phyloP scores from a whole-genome alignment of 2,113 vertebrate genomes.

The Microcebus murinus region DNA sequence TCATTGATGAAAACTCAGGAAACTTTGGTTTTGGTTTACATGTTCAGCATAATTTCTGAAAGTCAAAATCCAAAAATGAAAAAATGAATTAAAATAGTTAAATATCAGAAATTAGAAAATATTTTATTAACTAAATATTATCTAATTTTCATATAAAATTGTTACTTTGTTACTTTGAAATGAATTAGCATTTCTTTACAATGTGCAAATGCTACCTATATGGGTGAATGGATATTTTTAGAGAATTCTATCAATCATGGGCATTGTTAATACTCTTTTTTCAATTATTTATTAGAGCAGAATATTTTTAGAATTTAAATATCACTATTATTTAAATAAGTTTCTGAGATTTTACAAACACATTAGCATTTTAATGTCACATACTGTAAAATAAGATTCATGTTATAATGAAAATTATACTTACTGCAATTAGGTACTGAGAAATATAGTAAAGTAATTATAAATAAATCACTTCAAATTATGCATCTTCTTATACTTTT shows the following conservation, averaged over 20 bases:
- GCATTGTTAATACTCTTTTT: background rate
- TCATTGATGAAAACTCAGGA: background rate
- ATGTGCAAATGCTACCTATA: background rate
- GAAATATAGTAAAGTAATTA: conserved; percentile 55
- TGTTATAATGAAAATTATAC: conserved; percentile 60
- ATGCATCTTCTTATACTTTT: conserved; percentile 43
- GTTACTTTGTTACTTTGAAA: background rate
- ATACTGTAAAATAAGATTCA: conserved; percentile 1
- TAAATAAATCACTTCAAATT: conserved; percentile 62
- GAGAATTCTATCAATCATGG: background rate
- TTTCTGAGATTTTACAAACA: background rate
- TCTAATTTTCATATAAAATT: background rate
- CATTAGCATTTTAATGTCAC: background rate
- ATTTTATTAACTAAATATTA: background rate
- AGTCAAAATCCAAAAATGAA: background rate
- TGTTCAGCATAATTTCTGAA: background rate
- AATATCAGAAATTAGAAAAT: background rate
- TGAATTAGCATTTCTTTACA: background rate
- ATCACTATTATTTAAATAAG: background rate
- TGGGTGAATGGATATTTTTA: background rate
- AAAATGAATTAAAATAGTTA: background rate
- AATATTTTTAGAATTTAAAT: background rate
- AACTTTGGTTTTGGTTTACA: background rate
- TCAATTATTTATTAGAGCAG: background rate
- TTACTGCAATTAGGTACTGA: conserved; percentile 33